Conservation (phyloP, 2,113 vertebrate species). For the Cinclus mexicanus region DNA sequence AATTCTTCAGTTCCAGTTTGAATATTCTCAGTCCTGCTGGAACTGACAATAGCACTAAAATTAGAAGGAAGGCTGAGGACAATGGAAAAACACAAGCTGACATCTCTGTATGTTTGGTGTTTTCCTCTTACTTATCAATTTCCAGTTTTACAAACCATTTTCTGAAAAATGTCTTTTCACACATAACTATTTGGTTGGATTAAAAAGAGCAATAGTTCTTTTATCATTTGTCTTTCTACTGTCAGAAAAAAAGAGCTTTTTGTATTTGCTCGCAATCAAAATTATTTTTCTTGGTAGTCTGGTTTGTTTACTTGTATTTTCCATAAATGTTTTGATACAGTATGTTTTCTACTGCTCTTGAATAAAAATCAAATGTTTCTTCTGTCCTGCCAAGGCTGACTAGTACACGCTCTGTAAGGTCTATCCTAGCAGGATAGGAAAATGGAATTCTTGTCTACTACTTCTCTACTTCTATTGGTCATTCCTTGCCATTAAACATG, state of each 20-base stretch:
- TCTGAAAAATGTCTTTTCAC: not conserved
- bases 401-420: not conserved
- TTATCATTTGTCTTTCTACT: not conserved
- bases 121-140: not conserved
- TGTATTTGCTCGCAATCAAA: not conserved
- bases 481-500: not conserved
- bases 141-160: not conserved
- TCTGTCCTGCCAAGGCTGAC: not conserved
- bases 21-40: not conserved
- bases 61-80: not conserved
- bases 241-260: not conserved
- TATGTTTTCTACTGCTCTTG: not conserved
- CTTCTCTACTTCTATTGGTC: not conserved
- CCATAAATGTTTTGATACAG: not conserved
- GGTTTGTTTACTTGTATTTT: not conserved
- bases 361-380: not conserved
- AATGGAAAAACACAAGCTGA: not conserved
- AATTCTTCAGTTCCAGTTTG: not conserved
- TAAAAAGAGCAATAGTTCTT: not conserved
- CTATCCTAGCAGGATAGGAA: not conserved
- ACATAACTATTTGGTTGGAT: not conserved
- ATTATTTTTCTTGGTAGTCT: not conserved
- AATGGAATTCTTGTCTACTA: not conserved
- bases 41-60: conserved; percentile 1
- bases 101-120: not conserved